phyloP scores from a whole-genome alignment of 2,888 invertebrate genomes.

The Sarcophaga caerulescens region DNA sequence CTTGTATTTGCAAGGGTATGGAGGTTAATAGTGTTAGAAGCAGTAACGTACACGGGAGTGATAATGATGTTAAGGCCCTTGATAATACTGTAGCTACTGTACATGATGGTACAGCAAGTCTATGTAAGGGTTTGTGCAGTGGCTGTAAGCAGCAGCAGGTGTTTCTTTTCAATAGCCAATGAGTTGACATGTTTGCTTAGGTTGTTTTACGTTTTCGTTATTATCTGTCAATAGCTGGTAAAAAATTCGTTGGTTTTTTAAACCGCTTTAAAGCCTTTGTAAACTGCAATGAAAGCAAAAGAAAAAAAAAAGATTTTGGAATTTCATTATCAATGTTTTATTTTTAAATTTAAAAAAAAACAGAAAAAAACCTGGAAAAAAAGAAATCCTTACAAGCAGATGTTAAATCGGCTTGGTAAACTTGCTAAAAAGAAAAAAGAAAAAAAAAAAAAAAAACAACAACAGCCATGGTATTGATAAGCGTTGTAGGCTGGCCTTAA shows the following conservation, averaged over 20 bases:
- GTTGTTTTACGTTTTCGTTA: neutral
- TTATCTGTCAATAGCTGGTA: neutral
- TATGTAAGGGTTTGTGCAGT: neutral
- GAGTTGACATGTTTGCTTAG: conserved; percentile 47
- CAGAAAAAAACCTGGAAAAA: neutral
- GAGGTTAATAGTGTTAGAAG: no score
- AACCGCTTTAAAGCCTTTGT: neutral
- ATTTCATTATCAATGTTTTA: conserved; percentile 54
- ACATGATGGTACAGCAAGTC: conserved; percentile 5
- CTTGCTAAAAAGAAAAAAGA: conserved; percentile 13
- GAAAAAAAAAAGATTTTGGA: conserved; percentile 29
- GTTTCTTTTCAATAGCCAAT: conserved; percentile 58
- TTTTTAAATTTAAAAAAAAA: conserved; percentile 43
- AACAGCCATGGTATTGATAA: conserved; percentile 17
- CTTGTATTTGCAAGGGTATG: conserved; percentile 53
- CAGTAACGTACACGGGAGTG: neutral
- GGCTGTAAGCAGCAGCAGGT: conserved; percentile 58
- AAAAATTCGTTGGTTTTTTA: conserved; percentile 2
- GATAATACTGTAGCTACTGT: conserved; percentile 22
- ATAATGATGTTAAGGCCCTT: neutral
- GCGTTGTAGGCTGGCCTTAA: neutral
- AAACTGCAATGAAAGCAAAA: conserved; percentile 45
- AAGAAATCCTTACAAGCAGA: conserved; percentile 32
- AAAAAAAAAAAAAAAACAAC: conserved; percentile 12
- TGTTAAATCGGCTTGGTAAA: conserved; percentile 36